Percentiles rank a stretch among this genome's conserved stretches.
Evolutionary conservation across 2,888 invertebrate species (phyloP).

Genomic region (Pristionchus entomophagus): DNA sequence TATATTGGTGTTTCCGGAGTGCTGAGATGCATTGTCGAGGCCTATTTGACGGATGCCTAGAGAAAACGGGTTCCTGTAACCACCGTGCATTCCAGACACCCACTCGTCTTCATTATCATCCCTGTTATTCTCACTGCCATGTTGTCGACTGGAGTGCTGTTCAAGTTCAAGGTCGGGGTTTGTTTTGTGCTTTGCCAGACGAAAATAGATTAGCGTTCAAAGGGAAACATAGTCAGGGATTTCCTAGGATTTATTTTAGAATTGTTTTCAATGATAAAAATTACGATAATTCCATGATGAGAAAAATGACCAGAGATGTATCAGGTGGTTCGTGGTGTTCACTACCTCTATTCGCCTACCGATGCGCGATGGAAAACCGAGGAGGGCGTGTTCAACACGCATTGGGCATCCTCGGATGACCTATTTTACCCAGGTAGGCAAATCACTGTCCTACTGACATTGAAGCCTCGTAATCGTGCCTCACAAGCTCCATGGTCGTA

Average conservation of each 20-base stretch:
- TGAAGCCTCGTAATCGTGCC: neutral
- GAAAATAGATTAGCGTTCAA: neutral
- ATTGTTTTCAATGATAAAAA: neutral
- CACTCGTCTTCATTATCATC: constrained; percentile 68
- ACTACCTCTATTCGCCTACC: constrained; percentile 69
- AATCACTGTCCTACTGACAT: neutral
- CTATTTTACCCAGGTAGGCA: constrained; percentile 57
- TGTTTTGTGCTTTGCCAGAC: neutral
- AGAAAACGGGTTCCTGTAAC: neutral
- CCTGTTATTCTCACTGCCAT: constrained; percentile 62
- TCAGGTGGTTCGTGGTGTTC: constrained; percentile 58
- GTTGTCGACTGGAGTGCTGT: constrained; percentile 62
- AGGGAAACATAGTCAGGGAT: neutral
- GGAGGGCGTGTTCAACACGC: constrained; percentile 66
- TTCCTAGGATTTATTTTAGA: no score
- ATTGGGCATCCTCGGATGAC: constrained; percentile 62
- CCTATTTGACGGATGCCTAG: no score
- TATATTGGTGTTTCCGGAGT: no score
- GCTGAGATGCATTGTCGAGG: no score
- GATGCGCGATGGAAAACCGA: constrained; percentile 69
- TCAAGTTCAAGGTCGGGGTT: constrained; percentile 59
- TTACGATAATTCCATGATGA: neutral
- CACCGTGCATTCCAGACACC: constrained; percentile 58
- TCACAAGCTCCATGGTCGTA: no score
- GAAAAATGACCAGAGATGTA: neutral